phyloP scores from a whole-genome alignment of 2,113 vertebrate species.

The Hippocampus guttulatus region DNA sequence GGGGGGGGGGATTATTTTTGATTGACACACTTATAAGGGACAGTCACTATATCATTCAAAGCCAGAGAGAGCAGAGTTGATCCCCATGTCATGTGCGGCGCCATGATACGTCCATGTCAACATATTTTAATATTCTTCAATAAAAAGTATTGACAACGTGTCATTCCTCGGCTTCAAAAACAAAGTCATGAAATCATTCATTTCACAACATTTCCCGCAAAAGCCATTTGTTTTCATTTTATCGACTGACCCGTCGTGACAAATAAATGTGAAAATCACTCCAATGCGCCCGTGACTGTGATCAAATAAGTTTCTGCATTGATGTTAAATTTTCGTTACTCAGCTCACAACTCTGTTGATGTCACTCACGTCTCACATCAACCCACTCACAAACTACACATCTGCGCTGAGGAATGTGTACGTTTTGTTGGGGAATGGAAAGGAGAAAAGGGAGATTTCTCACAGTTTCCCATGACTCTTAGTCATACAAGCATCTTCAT shows the following conservation, averaged over 20 bases:
- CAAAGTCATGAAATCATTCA: neutral
- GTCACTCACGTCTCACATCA: neutral
- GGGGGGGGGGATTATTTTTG: too few relatives aligned
- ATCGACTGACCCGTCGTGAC: neutral
- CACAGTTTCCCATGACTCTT: conserved; percentile 37
- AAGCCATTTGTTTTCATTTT: too few relatives aligned
- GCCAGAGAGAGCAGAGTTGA: conserved; percentile 7
- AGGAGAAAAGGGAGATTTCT: conserved; percentile 36
- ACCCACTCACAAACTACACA: neutral
- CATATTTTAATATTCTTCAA: conserved; percentile 20
- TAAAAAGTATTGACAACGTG: conserved; percentile 12
- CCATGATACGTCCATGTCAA: conserved; percentile 29
- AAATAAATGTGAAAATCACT: neutral
- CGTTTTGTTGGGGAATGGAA: conserved; percentile 15
- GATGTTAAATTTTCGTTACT: neutral
- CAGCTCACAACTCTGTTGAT: neutral
- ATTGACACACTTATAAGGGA: conserved; percentile 12
- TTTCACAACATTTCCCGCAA: neutral
- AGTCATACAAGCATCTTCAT: conserved; percentile 43
- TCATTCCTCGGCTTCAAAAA: too few relatives aligned
- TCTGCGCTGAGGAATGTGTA: conserved; percentile 2
- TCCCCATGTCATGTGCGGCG: neutral
- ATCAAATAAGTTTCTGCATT: neutral
- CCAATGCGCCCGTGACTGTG: neutral
- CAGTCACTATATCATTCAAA: conserved; percentile 48